Base-by-base conservation (phyloP, 2,888 invertebrate genomes). In the Caenorhabditis sp. region DNA sequence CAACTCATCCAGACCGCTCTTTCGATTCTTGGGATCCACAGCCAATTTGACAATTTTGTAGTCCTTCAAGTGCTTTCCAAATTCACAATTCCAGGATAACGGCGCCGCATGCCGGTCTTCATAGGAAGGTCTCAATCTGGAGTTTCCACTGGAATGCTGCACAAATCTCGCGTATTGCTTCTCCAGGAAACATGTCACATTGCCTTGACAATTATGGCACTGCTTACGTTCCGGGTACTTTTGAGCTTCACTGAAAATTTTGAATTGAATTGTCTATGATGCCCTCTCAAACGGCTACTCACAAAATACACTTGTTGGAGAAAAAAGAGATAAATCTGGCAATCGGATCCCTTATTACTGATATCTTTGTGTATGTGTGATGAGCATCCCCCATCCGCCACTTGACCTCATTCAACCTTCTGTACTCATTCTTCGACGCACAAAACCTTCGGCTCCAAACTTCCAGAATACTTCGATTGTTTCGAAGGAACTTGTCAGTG, bases 261-360 rank as follows among this genome's bases (percentile, higher is more conserved):
- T 9, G 3, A 3, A 47, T 47, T 47, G 8, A 32, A 40, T 13
- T 13, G 13, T 40, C 13, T 32, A n/a, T 32, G 32, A 9, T 32
- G 32, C 9, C 32, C 4, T 32, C 32, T 32, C 4, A 32, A 32
- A 9, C n/a, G n/a, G n/a, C n/a, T n/a, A 32, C 72, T 62, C 11
- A 82, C 81, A 82, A 77, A 32, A 82, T 77, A 47, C 88, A 88
- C 56, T 87, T 85, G 53, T 88, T 84, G 24, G 85, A 77, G 56
- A 85, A 88, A n/a, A 84, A 85, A 6, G 87, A 87, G 4, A 88
- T 61, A 53, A 88, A 84, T 35, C 87, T 53, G 8, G 84, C 78
- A n/a, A 88, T 80, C 8, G 88, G 88, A 60, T 88, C 83, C 47
- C 88, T 69, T 47, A 88, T 85, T 1, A 85, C 78, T 8, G 69